Percentiles rank a stretch among this genome's conserved stretches.
Conservation (phyloP, 2,797 vertebrate genomes). For the Gymnocypris eckloni region DNA sequence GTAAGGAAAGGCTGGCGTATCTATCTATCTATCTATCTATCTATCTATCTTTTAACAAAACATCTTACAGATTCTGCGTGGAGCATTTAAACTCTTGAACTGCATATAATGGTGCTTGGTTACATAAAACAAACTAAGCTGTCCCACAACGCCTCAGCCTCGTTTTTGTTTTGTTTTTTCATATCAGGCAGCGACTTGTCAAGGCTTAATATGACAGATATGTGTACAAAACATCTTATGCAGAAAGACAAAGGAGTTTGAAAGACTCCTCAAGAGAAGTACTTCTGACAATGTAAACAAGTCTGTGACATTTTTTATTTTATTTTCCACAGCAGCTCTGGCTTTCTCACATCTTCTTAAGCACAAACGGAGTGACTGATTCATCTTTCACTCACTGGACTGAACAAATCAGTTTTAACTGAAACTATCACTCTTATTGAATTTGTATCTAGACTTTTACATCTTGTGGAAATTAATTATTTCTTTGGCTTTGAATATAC, state of each 20-base stretch:
- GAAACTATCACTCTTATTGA: background rate
- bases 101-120: background rate
- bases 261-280: slow-evolving; percentile 10
- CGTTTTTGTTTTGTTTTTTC: background rate
- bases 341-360: slow-evolving; percentile 16
- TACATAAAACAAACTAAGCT: background rate
- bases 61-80: background rate
- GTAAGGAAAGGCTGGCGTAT: background rate
- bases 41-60: background rate
- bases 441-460: slow-evolving; percentile 3
- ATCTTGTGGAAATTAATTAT: slow-evolving; percentile 19
- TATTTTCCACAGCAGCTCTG: background rate
- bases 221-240: slow-evolving; percentile 8
- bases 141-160: background rate
- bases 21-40: background rate
- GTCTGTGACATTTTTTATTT: background rate
- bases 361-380: background rate
- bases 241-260: slow-evolving; percentile 10
- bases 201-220: slow-evolving; percentile 24
- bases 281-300: slow-evolving; percentile 37
- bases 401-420: slow-evolving; percentile 23
- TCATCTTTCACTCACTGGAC: slow-evolving; percentile 2
- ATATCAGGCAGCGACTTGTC: background rate
- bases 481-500: slow-evolving; percentile 21
- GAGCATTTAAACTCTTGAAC: background rate